Conservation (phyloP, 1,140 invertebrate species). For the Galendromus occidentalis region DNA sequence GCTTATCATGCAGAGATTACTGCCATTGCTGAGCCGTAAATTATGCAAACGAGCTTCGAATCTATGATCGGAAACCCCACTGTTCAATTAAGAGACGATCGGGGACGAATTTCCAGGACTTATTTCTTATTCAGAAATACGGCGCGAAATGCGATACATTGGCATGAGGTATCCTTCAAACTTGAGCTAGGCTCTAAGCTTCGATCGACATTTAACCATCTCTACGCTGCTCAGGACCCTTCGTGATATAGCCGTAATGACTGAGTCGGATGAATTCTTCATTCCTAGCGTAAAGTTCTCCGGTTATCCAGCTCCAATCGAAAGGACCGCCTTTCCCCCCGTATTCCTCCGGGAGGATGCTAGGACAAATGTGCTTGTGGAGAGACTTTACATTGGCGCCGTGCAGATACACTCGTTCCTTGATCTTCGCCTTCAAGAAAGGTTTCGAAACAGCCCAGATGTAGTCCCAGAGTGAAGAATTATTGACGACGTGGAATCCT, state of each 20-base stretch:
- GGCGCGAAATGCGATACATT: too few species aligned
- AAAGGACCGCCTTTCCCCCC: neutral
- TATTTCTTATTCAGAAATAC: too few species aligned
- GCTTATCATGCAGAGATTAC: too few species aligned
- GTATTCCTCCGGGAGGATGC: neutral
- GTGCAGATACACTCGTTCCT: neutral
- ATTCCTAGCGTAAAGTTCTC: neutral
- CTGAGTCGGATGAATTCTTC: slow-evolving; percentile 1
- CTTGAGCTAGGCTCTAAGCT: too few species aligned
- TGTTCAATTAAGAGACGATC: too few species aligned
- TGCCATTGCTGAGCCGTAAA: too few species aligned
- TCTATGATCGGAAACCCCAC: too few species aligned
- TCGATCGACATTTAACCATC: too few species aligned
- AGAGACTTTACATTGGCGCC: neutral
- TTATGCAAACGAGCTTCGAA: too few species aligned
- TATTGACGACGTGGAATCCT: neutral
- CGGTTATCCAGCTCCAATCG: slow-evolving; percentile 1
- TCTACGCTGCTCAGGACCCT: neutral
- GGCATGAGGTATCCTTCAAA: too few species aligned
- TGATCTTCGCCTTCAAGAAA: neutral
- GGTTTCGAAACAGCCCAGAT: neutral
- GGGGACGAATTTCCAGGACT: too few species aligned
- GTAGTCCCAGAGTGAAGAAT: neutral
- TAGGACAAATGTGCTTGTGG: neutral
- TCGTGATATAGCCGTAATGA: neutral